Evolutionary conservation across 2,888 invertebrate genomes (phyloP), one percentile per base, ranked within the genome.

Genomic region (Biston betularia): DNA sequence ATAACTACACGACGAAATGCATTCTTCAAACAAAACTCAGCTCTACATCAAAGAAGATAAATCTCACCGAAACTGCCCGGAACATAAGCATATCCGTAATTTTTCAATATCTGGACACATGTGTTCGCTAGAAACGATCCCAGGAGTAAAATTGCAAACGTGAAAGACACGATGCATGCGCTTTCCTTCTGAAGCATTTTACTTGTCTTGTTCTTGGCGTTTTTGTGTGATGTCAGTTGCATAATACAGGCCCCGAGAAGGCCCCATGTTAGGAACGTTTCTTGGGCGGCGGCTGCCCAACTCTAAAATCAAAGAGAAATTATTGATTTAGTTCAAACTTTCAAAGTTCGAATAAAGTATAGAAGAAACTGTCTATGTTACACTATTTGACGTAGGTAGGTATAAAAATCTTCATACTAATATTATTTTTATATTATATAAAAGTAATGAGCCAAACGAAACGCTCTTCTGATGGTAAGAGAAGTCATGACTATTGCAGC

Each of bases 181-280:
- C 93, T 92, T 67, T 94, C 93, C 65, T 90, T 91, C 80, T 95
- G 95, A 10, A 95, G 82, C 71, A 86, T 84, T 1, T 70, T 68
- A 56, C 78, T 88, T 0, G 85, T 90, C 60, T 96, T 94, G 84
- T 96, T 95, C 75, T 96, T 96, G 71, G 95, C 94, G 78, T 95
- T 95, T 80, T 96, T 96, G 85, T 97, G 97, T 66, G 97, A 96
- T 14, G 96, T 95, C 68, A 97, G 94, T 87, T 97, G 97, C 96
- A 97, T 97, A 63, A 96, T 94, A 65, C 97, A 96, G 0, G 97
- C 96, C 10, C 97, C 97, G 34, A 98, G 92, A 9, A 98, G 87
- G 1, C 97, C 97, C 98, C 98, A 98, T 0, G 97, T 97, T 59
- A 98, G 94, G 84, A 98, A 98, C 0, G 96, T 96, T 88, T 98